Percentiles rank a stretch among this genome's conserved stretches.
These are phyloP conservation scores for Allacma fusca DNA, from an alignment of 2,888 invertebrate genomes.

Conservation along the genomic window DNA sequence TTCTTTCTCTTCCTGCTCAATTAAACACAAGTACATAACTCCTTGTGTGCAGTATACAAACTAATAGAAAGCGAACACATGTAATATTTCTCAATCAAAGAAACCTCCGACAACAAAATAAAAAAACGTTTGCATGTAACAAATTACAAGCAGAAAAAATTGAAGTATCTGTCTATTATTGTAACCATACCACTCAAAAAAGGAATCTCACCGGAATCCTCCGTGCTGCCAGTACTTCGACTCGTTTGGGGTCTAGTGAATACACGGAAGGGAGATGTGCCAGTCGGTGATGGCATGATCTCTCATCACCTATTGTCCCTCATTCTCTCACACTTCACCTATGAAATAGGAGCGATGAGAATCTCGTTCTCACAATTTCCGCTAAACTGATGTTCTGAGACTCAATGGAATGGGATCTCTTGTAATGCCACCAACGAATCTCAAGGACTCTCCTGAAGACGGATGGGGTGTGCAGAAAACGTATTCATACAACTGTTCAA, in stretches of 20 bases:
- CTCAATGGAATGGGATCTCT: no score
- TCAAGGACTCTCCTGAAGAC: background rate
- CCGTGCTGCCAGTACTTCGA: constrained; percentile 2
- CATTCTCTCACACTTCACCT: background rate
- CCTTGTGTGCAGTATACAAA: no score
- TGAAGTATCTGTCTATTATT: background rate
- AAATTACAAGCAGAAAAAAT: background rate
- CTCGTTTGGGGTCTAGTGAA: constrained; percentile 22
- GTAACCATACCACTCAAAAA: background rate
- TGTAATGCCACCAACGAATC: background rate
- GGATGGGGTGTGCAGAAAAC: background rate
- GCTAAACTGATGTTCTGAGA: no score
- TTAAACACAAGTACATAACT: no score
- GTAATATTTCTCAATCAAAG: no score
- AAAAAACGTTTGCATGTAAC: no score
- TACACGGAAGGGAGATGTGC: constrained; percentile 27
- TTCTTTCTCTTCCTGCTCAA: background rate
- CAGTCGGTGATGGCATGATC: constrained; percentile 34
- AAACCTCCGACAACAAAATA: no score
- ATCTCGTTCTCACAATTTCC: no score
- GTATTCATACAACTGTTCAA: background rate
- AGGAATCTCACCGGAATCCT: constrained; percentile 25
- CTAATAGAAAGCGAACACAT: no score
- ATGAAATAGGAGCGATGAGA: background rate
- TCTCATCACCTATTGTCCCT: background rate